phyloP scores from a whole-genome alignment of 1,140 invertebrate species.

The Bactericera cockerelli region DNA sequence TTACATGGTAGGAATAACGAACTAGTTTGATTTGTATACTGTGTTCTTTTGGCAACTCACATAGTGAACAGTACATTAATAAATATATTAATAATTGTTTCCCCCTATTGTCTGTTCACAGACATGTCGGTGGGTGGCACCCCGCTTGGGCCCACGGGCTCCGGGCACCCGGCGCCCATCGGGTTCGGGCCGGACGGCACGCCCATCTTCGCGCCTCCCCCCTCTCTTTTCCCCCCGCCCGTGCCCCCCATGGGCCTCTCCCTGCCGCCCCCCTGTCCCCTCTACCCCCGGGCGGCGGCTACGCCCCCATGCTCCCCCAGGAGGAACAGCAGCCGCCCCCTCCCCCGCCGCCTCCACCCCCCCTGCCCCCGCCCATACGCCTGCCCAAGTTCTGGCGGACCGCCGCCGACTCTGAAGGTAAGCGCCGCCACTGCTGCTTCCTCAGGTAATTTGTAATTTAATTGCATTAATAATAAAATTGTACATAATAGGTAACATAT shows the following conservation, averaged over 20 bases:
- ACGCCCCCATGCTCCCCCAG: constrained; percentile 14
- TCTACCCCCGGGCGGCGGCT: constrained; percentile 21
- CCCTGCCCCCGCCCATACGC: constrained; percentile 23
- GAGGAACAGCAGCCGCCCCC: constrained; percentile 23
- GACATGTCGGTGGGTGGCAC: neutral
- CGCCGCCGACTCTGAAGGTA: no score
- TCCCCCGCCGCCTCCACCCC: constrained; percentile 22
- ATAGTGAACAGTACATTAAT: no score
- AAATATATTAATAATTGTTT: no score
- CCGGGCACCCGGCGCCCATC: neutral
- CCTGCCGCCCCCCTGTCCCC: constrained; percentile 23
- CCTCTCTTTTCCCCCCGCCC: neutral
- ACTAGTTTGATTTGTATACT: no score
- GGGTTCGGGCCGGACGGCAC: neutral
- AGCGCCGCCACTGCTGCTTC: no score
- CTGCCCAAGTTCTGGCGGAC: no score
- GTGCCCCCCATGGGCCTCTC: constrained; percentile 21
- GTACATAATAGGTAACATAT: no score
- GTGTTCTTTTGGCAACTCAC: no score
- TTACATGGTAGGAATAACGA: no score
- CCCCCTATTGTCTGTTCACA: neutral
- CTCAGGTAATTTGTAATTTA: no score
- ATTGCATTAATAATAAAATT: no score
- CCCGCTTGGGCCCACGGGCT: neutral
- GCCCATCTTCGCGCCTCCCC: neutral